Conservation (phyloP, 2,888 invertebrate genomes). For the Ormyrus labotus region DNA sequence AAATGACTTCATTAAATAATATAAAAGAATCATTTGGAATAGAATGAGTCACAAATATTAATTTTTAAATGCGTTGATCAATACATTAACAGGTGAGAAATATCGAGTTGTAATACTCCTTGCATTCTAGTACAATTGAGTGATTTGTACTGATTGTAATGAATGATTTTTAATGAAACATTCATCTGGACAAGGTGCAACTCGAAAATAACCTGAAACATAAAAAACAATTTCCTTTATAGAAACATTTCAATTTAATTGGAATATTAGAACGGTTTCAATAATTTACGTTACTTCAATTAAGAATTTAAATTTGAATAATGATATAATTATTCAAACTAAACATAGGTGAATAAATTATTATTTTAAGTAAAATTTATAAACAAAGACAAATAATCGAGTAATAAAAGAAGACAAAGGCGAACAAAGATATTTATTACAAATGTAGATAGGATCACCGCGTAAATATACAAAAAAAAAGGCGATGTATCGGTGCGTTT, state of each 20-base stretch:
- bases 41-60: constrained; percentile 42
- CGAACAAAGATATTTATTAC: neutral
- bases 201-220: constrained; percentile 42
- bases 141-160: constrained; percentile 25
- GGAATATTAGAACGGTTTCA: too few species aligned
- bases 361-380: too few species aligned
- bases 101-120: constrained; percentile 36
- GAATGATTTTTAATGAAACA: constrained; percentile 29
- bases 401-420: neutral
- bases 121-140: constrained; percentile 29
- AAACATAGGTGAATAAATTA: too few species aligned
- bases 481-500: neutral
- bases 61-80: constrained; percentile 52
- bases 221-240: neutral
- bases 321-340: too few species aligned
- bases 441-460: neutral
- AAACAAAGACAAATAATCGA: too few species aligned
- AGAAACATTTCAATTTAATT: too few species aligned
- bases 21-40: constrained; percentile 48
- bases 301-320: too few species aligned
- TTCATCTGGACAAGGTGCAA: constrained; percentile 24
- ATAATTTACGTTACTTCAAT: too few species aligned
- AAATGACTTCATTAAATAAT: constrained; percentile 41
- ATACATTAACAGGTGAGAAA: constrained; percentile 37
- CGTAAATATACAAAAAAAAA: neutral